A percentile compares a stretch with the other conserved stretches of the same genome.
Evolutionary conservation across 2,888 invertebrate species (phyloP).

Genomic region (Drosophila fungiperda): DNA sequence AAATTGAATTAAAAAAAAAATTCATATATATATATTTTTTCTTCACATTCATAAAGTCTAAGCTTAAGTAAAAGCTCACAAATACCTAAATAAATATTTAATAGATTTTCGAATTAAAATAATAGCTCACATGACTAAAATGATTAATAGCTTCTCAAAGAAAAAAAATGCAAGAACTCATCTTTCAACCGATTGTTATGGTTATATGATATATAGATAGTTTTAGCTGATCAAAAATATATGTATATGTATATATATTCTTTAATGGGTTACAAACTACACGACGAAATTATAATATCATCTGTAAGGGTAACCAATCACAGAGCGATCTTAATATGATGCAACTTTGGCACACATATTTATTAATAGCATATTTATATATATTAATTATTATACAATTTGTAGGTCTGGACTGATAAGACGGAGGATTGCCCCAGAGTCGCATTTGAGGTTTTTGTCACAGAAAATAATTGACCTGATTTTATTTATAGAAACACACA

Average conservation of each 20-base stretch:
- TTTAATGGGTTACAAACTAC: not conserved
- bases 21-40: too few species aligned
- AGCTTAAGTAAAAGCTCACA: too few species aligned
- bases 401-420: constrained; percentile 25
- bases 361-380: not conserved
- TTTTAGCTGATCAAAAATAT: not conserved
- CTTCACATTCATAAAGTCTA: too few species aligned
- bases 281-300: not conserved
- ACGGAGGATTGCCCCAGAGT: constrained; percentile 34
- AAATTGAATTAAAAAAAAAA: too few species aligned
- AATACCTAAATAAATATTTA: too few species aligned
- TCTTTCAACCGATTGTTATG: not conserved
- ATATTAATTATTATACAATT: not conserved
- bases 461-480: constrained; percentile 21
- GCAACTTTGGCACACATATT: constrained; percentile 12
- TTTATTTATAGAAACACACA: constrained; percentile 31
- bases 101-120: too few species aligned
- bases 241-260: not conserved
- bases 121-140: too few species aligned
- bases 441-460: constrained; percentile 20
- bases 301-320: constrained; percentile 7
- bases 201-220: not conserved
- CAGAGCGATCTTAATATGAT: constrained; percentile 14
- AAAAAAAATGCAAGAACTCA: not conserved
- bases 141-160: too few species aligned